Conservation (phyloP, 2,797 vertebrate genomes). For the Liasis olivaceus region DNA sequence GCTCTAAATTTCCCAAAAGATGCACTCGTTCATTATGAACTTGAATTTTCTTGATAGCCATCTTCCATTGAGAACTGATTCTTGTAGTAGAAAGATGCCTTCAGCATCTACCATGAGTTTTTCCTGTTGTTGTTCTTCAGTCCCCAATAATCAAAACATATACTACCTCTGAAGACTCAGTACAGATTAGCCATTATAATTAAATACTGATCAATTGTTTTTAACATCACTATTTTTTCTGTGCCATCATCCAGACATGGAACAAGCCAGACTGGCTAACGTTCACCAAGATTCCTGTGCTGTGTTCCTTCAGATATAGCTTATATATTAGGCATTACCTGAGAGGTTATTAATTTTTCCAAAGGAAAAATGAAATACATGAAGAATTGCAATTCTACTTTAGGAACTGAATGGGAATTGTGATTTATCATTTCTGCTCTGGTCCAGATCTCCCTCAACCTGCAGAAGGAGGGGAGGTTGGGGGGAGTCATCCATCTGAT, state of each 20-base stretch:
- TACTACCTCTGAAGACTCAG: neutral
- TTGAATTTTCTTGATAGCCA: slow-evolving; percentile 8
- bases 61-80: slow-evolving; percentile 11
- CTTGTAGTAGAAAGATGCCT: no score
- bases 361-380: neutral
- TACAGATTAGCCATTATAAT: no score
- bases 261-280: neutral
- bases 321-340: neutral
- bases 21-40: slow-evolving; percentile 1
- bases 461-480: neutral
- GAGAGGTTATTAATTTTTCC: neutral
- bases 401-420: neutral
- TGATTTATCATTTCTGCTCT: neutral
- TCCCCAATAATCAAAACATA: neutral
- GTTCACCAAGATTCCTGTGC: neutral
- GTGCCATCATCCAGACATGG: neutral
- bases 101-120: neutral
- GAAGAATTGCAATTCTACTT: neutral
- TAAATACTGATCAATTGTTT: neutral
- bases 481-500: neutral
- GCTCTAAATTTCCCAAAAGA: slow-evolving; percentile 9
- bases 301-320: neutral
- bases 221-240: neutral
- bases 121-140: neutral
- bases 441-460: neutral